Base-by-base conservation (phyloP, 2,888 invertebrate genomes). In the Lasioglossum villosulum region DNA sequence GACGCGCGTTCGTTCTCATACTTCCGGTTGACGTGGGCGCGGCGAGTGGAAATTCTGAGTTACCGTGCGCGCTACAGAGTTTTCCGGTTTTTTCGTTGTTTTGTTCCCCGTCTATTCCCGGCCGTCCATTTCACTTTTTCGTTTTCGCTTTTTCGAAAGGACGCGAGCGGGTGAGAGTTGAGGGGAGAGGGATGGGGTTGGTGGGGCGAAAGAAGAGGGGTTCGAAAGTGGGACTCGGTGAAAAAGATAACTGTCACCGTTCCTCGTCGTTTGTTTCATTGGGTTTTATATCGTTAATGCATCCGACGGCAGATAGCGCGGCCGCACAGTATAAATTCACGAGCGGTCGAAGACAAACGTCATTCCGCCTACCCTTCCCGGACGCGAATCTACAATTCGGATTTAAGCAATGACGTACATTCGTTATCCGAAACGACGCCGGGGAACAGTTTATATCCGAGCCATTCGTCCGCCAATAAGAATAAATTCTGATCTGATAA, bases 321-420 rank as follows among this genome's bases (percentile, higher is more conserved):
- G 5, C 3, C 12, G 42, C 14, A 39, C 72, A 12, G 37, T 70
- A 80, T 71, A 74, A 85, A 86, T 80, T 80, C 74, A 34, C 76
- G 45, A 16, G 37, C 30, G 39, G 30, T 8, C 27, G 23, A 82
- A 86, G 82, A 80, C 86, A 80, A 86, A 86, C 76, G 82, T 79
- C 79, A 82, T 79, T 71, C 73, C 76, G n/a, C 12, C 52, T 23
- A 52, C 23, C 52, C 23, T 23, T 16, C 37, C 37, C 68, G 42
- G 68, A 68, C 71, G 45, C 75, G 72, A 34, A 86, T 80, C 68
- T 82, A 72, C 86, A 76, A 86, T 86, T 86, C 86, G 83, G 80
- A 83, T 87, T 83, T 68, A 68, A 82, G 72, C 86, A 80, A 80
- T 72, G 85, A 86, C 85, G 71, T 42, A 39, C 77, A 79, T 75